phyloP scores from a whole-genome alignment of 2,113 vertebrate species.

The Halcyon senegalensis region DNA sequence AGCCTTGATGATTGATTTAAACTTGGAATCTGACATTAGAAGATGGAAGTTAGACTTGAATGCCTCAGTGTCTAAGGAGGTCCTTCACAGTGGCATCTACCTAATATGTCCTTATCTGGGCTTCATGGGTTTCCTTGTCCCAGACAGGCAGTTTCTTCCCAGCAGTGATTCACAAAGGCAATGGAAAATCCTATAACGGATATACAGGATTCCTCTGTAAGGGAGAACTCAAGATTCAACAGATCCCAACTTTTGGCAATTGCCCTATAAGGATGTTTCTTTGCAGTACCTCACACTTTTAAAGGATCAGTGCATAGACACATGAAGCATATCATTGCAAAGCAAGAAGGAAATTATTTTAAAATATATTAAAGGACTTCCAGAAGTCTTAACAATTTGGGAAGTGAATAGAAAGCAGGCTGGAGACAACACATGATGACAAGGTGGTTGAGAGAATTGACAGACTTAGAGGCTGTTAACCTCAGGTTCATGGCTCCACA shows the following conservation, averaged over 20 bases:
- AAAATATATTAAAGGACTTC: background rate
- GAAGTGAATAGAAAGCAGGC: background rate
- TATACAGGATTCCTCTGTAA: background rate
- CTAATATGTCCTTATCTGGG: background rate
- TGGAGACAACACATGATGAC: background rate
- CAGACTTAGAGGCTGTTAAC: background rate
- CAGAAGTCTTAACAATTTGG: background rate
- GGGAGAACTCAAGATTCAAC: background rate
- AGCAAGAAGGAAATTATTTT: background rate
- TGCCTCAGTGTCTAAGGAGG: background rate
- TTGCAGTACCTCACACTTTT: background rate
- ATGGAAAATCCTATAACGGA: background rate
- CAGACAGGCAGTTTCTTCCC: background rate
- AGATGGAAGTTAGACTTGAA: background rate
- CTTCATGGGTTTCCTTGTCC: background rate
- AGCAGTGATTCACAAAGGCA: background rate
- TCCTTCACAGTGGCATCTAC: background rate
- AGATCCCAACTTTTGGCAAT: background rate
- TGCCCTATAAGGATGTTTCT: background rate
- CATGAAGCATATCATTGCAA: background rate
- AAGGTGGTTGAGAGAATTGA: background rate
- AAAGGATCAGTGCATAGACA: background rate
- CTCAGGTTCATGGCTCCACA: background rate
- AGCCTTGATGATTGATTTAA: background rate
- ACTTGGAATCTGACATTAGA: background rate